Evolutionary conservation across 2,888 invertebrate species (phyloP), one percentile per base, ranked within the genome.

Genomic region (Ichneumon xanthorius): DNA sequence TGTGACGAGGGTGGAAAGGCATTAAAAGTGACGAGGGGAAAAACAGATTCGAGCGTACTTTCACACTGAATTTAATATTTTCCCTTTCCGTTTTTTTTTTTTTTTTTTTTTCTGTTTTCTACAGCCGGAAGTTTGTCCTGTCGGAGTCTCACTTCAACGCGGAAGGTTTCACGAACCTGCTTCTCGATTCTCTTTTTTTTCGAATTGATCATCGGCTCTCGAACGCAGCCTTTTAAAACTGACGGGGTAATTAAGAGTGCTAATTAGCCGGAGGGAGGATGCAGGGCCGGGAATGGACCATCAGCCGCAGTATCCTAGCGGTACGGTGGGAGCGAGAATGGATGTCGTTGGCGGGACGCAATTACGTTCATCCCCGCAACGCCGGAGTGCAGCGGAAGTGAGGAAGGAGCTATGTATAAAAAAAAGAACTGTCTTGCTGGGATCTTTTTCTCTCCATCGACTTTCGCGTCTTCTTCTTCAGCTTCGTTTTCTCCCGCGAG

Each of bases 201-300:
- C 19, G 33, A 63, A 73, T 68, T 73, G 78, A 70, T 55, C 58
- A 26, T 55, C 30, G 16, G 72, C 37, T 63, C 70, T 19, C 33
- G n/a, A 65, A 73, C 11, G 9, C 55, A 50, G 70, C 11, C 75
- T 76, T 76, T 86, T 73, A 63, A 86, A 48, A 61, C 75, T 48
- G 73, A 84, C 78, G 81, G 37, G 70, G 76, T 80, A 86, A 84
- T 86, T 80, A 73, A 73, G 75, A 65, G 84, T 65, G 61, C 80
- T 86, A 86, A 86, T 86, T 85, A 80, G 76, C 48, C 7, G 14
- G 67, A 40, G 9, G 63, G 63, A 80, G 76, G 58, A 86, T 76
- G 7, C 53, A 37, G 68, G 50, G 33, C 22, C 6, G 2, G 71
- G 63, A 73, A 72, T 45, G 37, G 55, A 45, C 67, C 68, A 75